phyloP scores from a whole-genome alignment of 1,140 invertebrate genomes.

The Drusus annulatus region DNA sequence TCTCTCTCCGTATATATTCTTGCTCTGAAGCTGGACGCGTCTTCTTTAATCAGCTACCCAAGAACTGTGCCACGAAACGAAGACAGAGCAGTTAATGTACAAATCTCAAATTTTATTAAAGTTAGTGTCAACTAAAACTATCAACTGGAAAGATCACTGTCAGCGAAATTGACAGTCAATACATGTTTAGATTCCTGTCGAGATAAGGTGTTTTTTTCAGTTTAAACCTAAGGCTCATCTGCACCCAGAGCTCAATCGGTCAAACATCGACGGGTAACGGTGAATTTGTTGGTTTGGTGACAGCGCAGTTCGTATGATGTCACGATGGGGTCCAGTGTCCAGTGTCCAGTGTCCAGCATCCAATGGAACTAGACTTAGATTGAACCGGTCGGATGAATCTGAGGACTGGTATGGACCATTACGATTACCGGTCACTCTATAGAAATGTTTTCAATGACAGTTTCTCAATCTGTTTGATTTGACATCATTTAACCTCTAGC shows the following conservation, averaged over 20 bases:
- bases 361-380: not conserved
- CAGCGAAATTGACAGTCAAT: too few species aligned
- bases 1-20: too few species aligned
- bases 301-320: constrained; percentile 15
- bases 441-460: not conserved
- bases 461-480: not conserved
- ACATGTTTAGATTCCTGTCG: too few species aligned
- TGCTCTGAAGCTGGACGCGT: too few species aligned
- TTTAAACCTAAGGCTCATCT: not conserved
- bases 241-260: not conserved
- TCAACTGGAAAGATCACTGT: too few species aligned
- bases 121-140: too few species aligned
- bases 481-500: not conserved
- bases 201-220: not conserved
- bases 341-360: not conserved
- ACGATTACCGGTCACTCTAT: constrained; percentile 17
- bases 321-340: not conserved
- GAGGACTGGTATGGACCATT: constrained; percentile 27
- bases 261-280: not conserved
- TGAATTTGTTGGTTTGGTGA: not conserved
- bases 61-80: too few species aligned
- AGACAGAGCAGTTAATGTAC: too few species aligned
- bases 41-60: too few species aligned
- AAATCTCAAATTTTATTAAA: too few species aligned
- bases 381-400: constrained; percentile 17